Conservation (phyloP, 2,888 invertebrate genomes). For the Dryococelus australis region DNA sequence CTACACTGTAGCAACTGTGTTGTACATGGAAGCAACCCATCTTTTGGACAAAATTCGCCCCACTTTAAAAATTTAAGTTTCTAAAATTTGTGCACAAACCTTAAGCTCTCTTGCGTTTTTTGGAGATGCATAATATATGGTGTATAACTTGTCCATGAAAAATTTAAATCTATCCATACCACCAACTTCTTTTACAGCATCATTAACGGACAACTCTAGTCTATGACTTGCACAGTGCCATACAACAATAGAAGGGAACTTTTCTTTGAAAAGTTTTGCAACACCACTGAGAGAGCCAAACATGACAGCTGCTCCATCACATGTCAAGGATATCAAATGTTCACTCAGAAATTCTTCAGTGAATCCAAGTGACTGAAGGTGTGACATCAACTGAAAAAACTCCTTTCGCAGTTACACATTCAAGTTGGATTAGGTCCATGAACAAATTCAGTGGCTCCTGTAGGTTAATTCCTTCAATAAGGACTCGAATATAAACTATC, state of each 20-base stretch:
- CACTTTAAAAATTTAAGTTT: background rate
- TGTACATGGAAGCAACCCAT: background rate
- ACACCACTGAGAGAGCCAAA: too few species aligned
- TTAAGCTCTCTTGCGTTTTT: background rate
- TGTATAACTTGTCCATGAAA: slow-evolving; percentile 5
- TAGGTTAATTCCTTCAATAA: background rate
- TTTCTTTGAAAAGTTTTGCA: too few species aligned
- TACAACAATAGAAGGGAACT: too few species aligned
- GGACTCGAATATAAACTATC: too few species aligned
- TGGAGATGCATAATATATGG: background rate
- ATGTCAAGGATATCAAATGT: too few species aligned
- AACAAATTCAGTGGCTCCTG: background rate
- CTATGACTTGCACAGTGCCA: too few species aligned
- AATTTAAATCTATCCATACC: background rate
- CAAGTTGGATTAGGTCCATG: background rate
- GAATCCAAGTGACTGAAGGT: slow-evolving; percentile 2
- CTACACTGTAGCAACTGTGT: background rate
- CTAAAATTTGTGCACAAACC: background rate
- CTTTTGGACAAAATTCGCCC: background rate
- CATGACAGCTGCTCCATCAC: too few species aligned
- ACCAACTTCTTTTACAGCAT: background rate
- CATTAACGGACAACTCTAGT: too few species aligned
- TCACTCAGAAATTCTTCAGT: background rate
- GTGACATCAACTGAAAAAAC: background rate
- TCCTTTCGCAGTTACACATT: background rate